phyloP scores from a whole-genome alignment of 2,113 vertebrate species.

The Cephalopterus ornatus region DNA sequence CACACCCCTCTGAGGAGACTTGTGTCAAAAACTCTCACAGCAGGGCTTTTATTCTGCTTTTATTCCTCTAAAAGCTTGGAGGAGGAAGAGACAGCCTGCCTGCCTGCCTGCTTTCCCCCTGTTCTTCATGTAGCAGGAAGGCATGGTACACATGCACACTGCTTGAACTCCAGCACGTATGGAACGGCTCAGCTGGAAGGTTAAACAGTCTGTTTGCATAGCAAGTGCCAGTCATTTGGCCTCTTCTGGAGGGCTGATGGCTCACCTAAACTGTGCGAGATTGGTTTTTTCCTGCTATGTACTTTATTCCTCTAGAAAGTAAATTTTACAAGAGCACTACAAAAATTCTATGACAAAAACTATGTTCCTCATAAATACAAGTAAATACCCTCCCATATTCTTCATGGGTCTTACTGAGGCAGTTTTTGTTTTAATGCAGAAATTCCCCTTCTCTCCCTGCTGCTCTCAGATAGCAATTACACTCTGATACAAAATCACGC shows the following conservation, averaged over 20 bases:
- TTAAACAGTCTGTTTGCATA: background rate
- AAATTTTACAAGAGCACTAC: background rate
- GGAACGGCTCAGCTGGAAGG: background rate
- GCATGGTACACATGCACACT: rapidly evolving
- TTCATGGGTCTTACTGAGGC: rapidly evolving
- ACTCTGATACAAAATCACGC: rapidly evolving
- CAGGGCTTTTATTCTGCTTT: background rate
- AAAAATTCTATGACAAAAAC: background rate
- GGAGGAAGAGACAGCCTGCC: background rate
- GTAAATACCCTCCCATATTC: background rate
- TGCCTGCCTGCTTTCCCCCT: background rate
- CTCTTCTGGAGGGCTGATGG: background rate
- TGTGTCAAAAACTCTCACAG: background rate
- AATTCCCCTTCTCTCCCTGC: background rate
- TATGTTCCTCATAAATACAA: background rate
- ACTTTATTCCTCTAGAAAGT: background rate
- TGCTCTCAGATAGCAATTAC: background rate
- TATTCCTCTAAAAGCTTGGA: background rate
- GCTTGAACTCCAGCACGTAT: background rate
- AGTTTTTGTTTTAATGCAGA: background rate
- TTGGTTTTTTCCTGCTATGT: background rate
- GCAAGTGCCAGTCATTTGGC: background rate
- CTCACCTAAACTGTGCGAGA: background rate
- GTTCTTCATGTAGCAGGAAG: background rate
- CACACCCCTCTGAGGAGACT: background rate